These are phyloP conservation scores for Trachelus stipa DNA, from an alignment of 2,888 invertebrate species.

Conservation along the genomic window DNA sequence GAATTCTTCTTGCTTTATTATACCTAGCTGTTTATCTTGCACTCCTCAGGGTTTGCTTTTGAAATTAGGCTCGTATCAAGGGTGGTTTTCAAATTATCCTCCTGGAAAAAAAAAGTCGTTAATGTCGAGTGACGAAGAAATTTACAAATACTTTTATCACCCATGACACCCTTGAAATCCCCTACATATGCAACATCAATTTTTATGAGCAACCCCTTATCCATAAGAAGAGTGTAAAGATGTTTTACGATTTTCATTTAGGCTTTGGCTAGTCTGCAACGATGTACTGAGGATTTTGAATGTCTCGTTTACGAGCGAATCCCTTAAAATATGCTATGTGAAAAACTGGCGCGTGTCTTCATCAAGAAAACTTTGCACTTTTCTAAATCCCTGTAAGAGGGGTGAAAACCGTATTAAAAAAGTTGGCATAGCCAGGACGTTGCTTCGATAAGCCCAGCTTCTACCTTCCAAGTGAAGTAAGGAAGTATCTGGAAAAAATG, in stretches of 20 bases:
- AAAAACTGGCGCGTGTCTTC: neutral
- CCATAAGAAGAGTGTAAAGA: too few relatives aligned
- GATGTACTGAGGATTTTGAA: neutral
- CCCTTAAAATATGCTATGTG: neutral
- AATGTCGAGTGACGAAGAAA: neutral
- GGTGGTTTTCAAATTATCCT: neutral
- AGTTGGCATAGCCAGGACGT: neutral
- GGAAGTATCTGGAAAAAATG: neutral
- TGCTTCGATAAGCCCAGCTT: neutral
- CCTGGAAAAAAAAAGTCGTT: neutral
- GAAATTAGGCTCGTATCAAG: neutral
- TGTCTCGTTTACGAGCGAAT: neutral
- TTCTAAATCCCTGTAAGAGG: too few relatives aligned
- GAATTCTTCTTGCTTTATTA: neutral
- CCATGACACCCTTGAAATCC: neutral
- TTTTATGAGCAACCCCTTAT: neutral
- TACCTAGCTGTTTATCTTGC: neutral
- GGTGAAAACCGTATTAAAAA: neutral
- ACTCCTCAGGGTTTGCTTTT: neutral
- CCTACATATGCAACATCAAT: neutral
- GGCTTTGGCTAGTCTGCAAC: neutral
- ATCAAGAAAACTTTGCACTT: neutral
- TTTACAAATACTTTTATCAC: neutral
- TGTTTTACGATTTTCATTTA: neutral
- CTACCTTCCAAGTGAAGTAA: neutral